Evolutionary conservation across 2,888 invertebrate genomes (phyloP).

Genomic region (Geotrupes spiniger): DNA sequence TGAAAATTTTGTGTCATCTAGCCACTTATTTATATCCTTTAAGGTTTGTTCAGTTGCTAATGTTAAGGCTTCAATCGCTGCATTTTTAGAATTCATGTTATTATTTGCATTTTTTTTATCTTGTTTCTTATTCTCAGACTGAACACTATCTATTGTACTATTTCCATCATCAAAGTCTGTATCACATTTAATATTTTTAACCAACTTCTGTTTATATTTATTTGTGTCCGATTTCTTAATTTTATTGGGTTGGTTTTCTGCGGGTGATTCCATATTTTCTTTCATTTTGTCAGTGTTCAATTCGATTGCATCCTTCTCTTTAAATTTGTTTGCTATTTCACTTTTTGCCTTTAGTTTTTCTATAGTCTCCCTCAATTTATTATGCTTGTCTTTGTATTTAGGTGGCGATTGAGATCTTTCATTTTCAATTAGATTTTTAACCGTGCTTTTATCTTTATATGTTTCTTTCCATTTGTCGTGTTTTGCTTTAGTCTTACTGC

Average conservation of each 20-base stretch:
- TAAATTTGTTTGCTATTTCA: constrained; percentile 53
- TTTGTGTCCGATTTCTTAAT: constrained; percentile 23
- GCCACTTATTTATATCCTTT: constrained; percentile 86
- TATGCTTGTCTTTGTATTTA: constrained; percentile 46
- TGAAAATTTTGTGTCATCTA: constrained; percentile 76
- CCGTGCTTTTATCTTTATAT: constrained; percentile 32
- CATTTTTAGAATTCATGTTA: constrained; percentile 30
- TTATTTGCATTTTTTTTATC: constrained; percentile 29
- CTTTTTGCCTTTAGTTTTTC: constrained; percentile 65
- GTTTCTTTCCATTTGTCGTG: constrained; percentile 38
- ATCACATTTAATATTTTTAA: constrained; percentile 22
- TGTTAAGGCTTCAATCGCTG: constrained; percentile 62
- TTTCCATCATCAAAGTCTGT: constrained; percentile 41
- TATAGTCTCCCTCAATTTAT: constrained; percentile 54
- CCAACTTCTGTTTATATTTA: constrained; percentile 17
- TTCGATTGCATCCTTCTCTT: constrained; percentile 35
- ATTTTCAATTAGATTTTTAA: constrained; percentile 10
- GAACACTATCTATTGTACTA: constrained; percentile 38
- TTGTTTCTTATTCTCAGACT: constrained; percentile 34
- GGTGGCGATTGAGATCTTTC: constrained; percentile 15
- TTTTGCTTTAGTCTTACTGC: constrained; percentile 34
- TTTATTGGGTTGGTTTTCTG: constrained; percentile 24
- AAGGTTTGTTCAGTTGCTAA: constrained; percentile 73
- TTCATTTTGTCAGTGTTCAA: constrained; percentile 38
- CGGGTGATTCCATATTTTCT: constrained; percentile 31